These are phyloP conservation scores for Carassius gibelio DNA, from an alignment of 2,113 vertebrate species.

Conservation along the genomic window DNA sequence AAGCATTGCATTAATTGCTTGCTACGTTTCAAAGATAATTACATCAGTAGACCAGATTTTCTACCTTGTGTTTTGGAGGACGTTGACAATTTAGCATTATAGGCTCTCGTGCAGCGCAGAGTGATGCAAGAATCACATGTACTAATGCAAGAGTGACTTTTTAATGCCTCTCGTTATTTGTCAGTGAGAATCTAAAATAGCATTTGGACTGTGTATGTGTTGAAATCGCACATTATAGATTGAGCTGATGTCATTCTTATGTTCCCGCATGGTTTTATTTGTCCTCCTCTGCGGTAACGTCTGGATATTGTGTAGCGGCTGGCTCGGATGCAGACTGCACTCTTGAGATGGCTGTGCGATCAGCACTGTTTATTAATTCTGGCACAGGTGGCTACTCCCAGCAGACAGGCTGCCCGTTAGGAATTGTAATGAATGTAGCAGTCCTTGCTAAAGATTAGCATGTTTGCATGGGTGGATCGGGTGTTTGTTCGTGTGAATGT, in stretches of 20 bases:
- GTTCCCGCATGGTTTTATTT: not conserved
- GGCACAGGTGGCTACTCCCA: constrained; percentile 15
- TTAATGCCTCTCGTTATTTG: constrained; percentile 22
- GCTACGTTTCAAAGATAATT: constrained; percentile 46
- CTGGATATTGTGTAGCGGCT: not conserved
- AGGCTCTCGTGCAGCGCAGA: not conserved
- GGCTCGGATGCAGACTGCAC: not conserved
- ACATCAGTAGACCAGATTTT: constrained; percentile 37
- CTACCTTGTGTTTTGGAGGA: constrained; percentile 38
- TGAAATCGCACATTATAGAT: constrained; percentile 1
- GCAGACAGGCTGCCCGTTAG: constrained; percentile 18
- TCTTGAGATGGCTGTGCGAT: constrained; percentile 28
- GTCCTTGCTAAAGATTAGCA: not conserved
- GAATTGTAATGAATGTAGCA: constrained; percentile 35
- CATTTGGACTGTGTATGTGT: not conserved
- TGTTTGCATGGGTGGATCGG: not conserved
- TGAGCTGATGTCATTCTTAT: not conserved
- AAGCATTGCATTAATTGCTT: constrained; percentile 51
- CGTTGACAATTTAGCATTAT: constrained; percentile 46
- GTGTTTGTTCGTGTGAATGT: constrained; percentile 2
- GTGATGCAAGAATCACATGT: constrained; percentile 22
- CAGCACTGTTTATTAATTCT: constrained; percentile 38
- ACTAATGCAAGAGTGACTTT: constrained; percentile 14
- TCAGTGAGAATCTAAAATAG: not conserved
- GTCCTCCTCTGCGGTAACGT: not conserved